A percentile compares a stretch with the other conserved stretches of the same genome.
phyloP scores from a whole-genome alignment of 2,888 invertebrate genomes.

The Conchocele bisecta region DNA sequence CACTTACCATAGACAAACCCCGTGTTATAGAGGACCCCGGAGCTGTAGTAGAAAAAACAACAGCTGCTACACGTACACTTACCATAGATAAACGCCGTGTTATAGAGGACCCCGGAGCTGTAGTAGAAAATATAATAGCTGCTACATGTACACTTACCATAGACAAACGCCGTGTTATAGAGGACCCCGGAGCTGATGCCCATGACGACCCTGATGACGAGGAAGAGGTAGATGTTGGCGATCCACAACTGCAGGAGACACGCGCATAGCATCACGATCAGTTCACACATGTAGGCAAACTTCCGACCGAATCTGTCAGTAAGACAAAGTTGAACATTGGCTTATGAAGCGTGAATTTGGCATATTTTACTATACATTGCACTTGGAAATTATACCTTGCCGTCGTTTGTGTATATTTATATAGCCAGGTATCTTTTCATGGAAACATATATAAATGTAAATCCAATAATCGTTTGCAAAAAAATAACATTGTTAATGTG shows the following conservation, averaged over 20 bases:
- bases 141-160: slow-evolving; percentile 12
- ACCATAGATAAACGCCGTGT: background rate
- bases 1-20: background rate
- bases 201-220: slow-evolving; percentile 26
- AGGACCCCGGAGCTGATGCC: slow-evolving; percentile 33
- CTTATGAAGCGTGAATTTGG: too few relatives aligned
- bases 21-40: background rate
- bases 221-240: slow-evolving; percentile 34
- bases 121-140: background rate
- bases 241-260: slow-evolving; percentile 30
- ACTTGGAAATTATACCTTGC: too few relatives aligned
- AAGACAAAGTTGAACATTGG: too few relatives aligned
- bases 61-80: background rate
- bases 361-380: too few relatives aligned
- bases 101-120: background rate
- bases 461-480: too few relatives aligned
- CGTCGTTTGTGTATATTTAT: too few relatives aligned
- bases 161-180: slow-evolving; percentile 30
- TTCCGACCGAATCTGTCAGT: slow-evolving; percentile 35
- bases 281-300: slow-evolving; percentile 6
- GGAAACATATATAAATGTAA: too few relatives aligned
- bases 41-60: background rate
- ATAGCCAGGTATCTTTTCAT: too few relatives aligned
- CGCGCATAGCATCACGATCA: slow-evolving; percentile 13
- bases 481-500: too few relatives aligned